Percentiles rank a stretch among this genome's conserved stretches.
These are phyloP conservation scores for Zoanthus gigantus DNA, from an alignment of 92 coral and sea anemone species.

Conservation along the genomic window DNA sequence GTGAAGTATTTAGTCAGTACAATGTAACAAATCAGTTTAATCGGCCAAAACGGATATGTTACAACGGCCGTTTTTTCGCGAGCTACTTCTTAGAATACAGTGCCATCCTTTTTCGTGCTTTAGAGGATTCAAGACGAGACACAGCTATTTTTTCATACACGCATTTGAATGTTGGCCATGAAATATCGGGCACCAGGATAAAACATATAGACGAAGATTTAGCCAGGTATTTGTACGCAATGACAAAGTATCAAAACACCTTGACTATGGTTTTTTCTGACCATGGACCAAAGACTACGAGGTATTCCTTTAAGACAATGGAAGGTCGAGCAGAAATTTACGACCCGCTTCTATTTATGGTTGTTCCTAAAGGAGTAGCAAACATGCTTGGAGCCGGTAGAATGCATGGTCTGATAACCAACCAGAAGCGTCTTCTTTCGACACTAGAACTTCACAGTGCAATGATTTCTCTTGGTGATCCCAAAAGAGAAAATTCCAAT, in stretches of 20 bases:
- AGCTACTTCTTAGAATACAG: conserved; percentile 81
- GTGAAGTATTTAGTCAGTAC: conserved; percentile 81
- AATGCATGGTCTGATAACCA: conserved; percentile 74
- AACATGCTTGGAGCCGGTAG: conserved; percentile 69
- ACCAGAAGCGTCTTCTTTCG: conserved; percentile 85
- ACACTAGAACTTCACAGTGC: conserved; percentile 84
- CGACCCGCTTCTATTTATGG: conserved; percentile 83
- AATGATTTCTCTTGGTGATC: conserved; percentile 69
- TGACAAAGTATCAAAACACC: conserved; percentile 80
- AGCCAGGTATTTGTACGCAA: conserved; percentile 68
- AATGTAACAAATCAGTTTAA: conserved; percentile 80
- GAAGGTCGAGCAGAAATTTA: conserved; percentile 93
- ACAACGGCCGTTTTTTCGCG: conserved; percentile 75
- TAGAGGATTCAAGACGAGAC: conserved; percentile 59
- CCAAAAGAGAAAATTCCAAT: conserved; percentile 33
- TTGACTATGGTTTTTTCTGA: conserved; percentile 88
- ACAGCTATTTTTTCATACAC: conserved; percentile 87
- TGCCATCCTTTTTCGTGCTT: conserved; percentile 64
- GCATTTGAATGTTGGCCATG: conserved; percentile 85
- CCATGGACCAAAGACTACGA: conserved; percentile 95
- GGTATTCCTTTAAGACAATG: conserved; percentile 81
- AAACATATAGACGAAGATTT: conserved; percentile 80
- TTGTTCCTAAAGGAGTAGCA: conserved; percentile 80
- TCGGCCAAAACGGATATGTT: conserved; percentile 82
- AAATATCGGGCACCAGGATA: conserved; percentile 84